Conservation (phyloP, 2,888 invertebrate genomes). For the Ashinkailepas kermadecensis region DNA sequence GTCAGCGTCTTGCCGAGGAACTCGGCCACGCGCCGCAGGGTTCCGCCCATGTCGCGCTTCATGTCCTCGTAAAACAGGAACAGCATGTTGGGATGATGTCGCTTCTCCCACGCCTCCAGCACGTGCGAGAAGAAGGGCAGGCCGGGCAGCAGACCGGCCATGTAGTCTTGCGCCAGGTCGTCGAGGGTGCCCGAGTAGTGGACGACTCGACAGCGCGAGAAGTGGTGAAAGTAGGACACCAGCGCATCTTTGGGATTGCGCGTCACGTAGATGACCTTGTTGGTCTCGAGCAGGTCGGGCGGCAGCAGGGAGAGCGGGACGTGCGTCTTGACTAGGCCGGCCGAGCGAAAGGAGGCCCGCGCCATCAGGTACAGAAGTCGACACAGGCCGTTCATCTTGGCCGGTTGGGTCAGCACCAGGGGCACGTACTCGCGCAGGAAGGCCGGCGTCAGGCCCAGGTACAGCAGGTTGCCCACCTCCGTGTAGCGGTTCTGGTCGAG, state of each 20-base stretch:
- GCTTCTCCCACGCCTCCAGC: constrained; percentile 39
- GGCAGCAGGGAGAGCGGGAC: constrained; percentile 9
- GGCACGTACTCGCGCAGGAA: constrained; percentile 17
- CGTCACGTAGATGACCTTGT: constrained; percentile 19
- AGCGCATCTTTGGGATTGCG: constrained; percentile 20
- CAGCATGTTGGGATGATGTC: constrained; percentile 39
- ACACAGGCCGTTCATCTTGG: neutral
- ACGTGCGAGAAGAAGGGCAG: constrained; percentile 42
- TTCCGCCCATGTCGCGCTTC: constrained; percentile 36
- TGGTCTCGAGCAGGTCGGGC: constrained; percentile 17
- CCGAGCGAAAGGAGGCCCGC: neutral
- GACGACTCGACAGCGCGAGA: neutral
- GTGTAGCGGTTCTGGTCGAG: constrained; percentile 12
- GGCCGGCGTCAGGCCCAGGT: neutral
- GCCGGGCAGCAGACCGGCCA: constrained; percentile 12
- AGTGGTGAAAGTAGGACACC: constrained; percentile 16
- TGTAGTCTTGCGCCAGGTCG: constrained; percentile 14
- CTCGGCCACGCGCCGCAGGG: constrained; percentile 32
- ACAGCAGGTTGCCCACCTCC: constrained; percentile 5
- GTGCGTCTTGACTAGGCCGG: neutral
- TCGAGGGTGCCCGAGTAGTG: neutral
- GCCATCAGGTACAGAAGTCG: neutral
- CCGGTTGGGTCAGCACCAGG: neutral
- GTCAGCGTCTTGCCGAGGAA: constrained; percentile 34
- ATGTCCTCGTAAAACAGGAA: constrained; percentile 43